These are phyloP conservation scores for Sebastes kiyomatsui DNA, from an alignment of 2,797 vertebrate genomes.

Conservation along the genomic window DNA sequence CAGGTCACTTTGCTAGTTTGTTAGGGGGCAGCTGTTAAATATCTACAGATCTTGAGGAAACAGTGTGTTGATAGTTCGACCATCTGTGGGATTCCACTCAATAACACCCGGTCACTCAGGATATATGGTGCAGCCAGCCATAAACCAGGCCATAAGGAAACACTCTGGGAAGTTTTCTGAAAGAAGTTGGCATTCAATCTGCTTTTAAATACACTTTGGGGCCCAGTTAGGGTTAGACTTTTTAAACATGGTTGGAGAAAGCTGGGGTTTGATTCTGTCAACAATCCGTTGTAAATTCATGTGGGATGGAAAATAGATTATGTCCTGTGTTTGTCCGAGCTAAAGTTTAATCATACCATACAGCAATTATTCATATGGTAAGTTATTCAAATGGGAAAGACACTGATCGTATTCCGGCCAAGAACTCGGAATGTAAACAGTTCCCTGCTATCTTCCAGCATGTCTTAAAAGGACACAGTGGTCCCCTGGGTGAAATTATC, in stretches of 20 bases:
- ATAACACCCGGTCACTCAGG: slow-evolving; percentile 40
- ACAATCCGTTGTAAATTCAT: background rate
- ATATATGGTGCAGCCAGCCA: slow-evolving; percentile 2
- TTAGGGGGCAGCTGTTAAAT: slow-evolving; percentile 6
- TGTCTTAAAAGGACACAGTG: slow-evolving; percentile 31
- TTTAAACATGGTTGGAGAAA: slow-evolving; percentile 5
- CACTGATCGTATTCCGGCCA: background rate
- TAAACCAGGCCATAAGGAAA: slow-evolving; percentile 14
- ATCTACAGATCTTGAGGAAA: background rate
- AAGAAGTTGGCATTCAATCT: slow-evolving; percentile 22
- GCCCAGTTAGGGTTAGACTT: background rate
- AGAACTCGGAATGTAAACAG: background rate
- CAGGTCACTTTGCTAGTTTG: background rate
- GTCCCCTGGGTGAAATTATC: slow-evolving; percentile 28
- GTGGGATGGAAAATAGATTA: background rate
- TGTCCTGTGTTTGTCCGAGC: background rate
- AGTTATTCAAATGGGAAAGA: background rate
- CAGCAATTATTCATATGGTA: background rate
- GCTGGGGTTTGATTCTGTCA: background rate
- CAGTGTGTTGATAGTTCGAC: slow-evolving; percentile 16
- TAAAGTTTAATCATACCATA: background rate
- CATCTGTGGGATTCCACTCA: slow-evolving; percentile 28
- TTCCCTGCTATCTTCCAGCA: background rate
- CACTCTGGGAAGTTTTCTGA: slow-evolving; percentile 17
- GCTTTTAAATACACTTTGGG: slow-evolving; percentile 11